phyloP scores from a whole-genome alignment of 2,113 vertebrate species.

The Aplodontia rufa region DNA sequence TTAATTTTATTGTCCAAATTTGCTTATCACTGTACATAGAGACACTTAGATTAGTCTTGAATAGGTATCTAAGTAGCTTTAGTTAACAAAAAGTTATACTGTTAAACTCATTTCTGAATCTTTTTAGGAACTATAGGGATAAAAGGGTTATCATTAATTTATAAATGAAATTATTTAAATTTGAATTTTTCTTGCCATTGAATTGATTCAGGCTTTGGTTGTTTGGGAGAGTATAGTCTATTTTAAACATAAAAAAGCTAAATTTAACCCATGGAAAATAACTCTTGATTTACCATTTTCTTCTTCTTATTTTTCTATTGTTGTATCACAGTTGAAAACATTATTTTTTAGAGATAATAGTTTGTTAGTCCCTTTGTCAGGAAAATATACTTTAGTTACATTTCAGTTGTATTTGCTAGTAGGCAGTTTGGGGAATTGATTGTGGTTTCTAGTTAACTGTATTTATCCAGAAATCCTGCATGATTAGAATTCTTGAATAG shows the following conservation, averaged over 20 bases:
- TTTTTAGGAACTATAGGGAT: constrained; percentile 21
- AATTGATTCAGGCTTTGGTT: background rate
- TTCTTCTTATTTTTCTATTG: constrained; percentile 33
- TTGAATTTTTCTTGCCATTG: constrained; percentile 9
- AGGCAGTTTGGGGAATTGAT: constrained; percentile 1
- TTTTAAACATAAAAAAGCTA: constrained; percentile 25
- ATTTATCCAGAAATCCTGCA: background rate
- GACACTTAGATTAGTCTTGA: constrained; percentile 67
- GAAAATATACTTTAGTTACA: background rate
- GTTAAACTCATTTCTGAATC: constrained; percentile 48
- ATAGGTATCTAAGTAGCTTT: constrained; percentile 45
- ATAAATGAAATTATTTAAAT: background rate
- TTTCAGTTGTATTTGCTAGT: background rate
- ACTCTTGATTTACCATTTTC: constrained; percentile 15
- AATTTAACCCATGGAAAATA: constrained; percentile 2
- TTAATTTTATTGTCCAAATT: constrained; percentile 40
- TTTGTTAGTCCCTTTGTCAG: background rate
- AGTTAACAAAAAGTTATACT: constrained; percentile 34
- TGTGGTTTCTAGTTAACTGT: constrained; percentile 38
- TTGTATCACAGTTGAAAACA: background rate
- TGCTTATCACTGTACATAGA: constrained; percentile 34
- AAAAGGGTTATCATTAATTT: background rate
- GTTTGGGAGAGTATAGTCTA: background rate
- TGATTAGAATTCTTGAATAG: background rate
- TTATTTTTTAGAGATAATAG: background rate